Conservation (phyloP, 2,797 vertebrate genomes). For the Helostoma temminkii region DNA sequence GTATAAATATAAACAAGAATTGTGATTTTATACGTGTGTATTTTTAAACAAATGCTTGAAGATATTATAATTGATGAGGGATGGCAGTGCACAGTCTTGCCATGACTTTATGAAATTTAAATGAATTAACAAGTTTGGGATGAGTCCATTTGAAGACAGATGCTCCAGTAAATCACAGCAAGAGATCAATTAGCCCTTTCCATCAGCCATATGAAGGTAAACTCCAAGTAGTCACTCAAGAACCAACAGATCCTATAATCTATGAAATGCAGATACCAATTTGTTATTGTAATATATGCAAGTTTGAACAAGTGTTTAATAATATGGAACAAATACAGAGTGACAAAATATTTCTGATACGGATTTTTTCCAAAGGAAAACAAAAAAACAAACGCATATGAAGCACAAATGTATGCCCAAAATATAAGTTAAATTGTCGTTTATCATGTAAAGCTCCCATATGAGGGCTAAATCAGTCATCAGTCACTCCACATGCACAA, state of each 20-base stretch:
- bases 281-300: not conserved
- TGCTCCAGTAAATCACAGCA: constrained; percentile 76
- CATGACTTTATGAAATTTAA: constrained; percentile 78
- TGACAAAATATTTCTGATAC: constrained; percentile 1
- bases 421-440: constrained; percentile 3
- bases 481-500: constrained; percentile 9
- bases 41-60: constrained; percentile 36
- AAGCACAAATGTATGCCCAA: not conserved
- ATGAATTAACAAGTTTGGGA: constrained; percentile 78
- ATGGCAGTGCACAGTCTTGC: constrained; percentile 61
- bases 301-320: not conserved
- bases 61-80: constrained; percentile 61
- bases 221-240: constrained; percentile 52
- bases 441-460: not conserved
- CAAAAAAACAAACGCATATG: constrained; percentile 18
- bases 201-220: constrained; percentile 70
- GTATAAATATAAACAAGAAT: constrained; percentile 24
- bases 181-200: constrained; percentile 74
- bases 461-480: not conserved
- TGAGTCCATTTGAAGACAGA: constrained; percentile 76
- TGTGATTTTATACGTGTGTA: constrained; percentile 23
- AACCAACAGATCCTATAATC: constrained; percentile 45
- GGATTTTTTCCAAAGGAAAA: not conserved
- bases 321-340: not conserved
- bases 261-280: constrained; percentile 20